Evolutionary conservation across 2,113 vertebrate genomes (phyloP), one percentile per base, ranked within the genome.

Genomic region (Podarcis raffonei): DNA sequence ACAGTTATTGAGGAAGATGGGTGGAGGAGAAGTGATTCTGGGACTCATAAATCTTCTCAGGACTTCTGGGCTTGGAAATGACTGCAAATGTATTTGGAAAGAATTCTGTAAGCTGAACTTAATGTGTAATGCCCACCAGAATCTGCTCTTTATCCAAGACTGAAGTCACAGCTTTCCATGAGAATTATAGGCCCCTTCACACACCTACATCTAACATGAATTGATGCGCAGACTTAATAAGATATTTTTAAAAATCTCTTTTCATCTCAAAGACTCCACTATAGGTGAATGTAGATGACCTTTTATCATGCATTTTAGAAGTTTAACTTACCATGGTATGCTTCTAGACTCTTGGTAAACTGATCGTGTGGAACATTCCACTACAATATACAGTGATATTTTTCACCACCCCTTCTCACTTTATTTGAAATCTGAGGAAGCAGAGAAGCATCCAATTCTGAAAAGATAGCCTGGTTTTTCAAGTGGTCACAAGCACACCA

Each of bases 41-140:
- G 39, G 62, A 83, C n/a, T 5, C 39, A 77, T 57, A 53, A 37
- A 83, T 83, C n/a, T 48, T 53, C 18, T 62, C 57, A 76, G 39
- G 59, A 27, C 62, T 68, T 88, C 59, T 78, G 71, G 62, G 30
- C 39, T 83, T 88, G 35, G 71, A 77, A 83, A 83, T 77, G 23
- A 18, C 12, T 76, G 59, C 72, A 68, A 16, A 42, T 68, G 48
- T 77, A 76, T 77, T 81, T 66, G 30, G 30, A 66, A 83, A 87
- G 20, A 23, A 86, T 68, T 68, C 59, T 66, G 57, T 22, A 71
- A 37, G 4, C 22, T 65, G 25, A 42, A 76, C 57, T n/a, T 68
- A 68, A 18, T 53, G 16, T 39, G 39, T 7, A 59, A 72, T 35
- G 32, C 22, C n/a, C 48, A 87, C 15, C 77, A 59, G 13, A 42